These are phyloP conservation scores for Chrysomela aeneicollis DNA, from an alignment of 2,888 invertebrate genomes.

Conservation along the genomic window DNA sequence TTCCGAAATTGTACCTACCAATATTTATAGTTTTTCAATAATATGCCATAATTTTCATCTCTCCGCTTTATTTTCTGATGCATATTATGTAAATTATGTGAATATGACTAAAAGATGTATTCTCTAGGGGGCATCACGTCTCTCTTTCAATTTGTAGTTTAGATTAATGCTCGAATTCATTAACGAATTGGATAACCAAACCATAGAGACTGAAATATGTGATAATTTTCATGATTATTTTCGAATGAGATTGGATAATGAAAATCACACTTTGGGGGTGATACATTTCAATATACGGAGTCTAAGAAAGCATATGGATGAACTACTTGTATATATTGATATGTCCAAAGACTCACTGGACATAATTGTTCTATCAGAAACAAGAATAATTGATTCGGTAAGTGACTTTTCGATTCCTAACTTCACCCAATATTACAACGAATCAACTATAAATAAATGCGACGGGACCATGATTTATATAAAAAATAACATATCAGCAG, in stretches of 20 bases:
- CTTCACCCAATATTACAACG: slow-evolving; percentile 10
- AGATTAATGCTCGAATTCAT: too few species aligned
- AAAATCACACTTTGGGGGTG: slow-evolving; percentile 5
- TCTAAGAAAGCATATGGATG: slow-evolving; percentile 11
- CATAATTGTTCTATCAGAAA: slow-evolving; percentile 19
- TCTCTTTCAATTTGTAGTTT: too few species aligned
- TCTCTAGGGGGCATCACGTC: background rate
- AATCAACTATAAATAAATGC: too few species aligned
- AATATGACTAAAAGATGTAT: background rate
- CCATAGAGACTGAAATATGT: too few species aligned
- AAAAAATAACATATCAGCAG: slow-evolving; percentile 15
- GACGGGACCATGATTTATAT: too few species aligned
- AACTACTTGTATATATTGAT: slow-evolving; percentile 17
- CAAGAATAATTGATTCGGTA: slow-evolving; percentile 15
- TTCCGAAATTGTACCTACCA: too few species aligned
- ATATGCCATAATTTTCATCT: too few species aligned
- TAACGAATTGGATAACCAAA: too few species aligned
- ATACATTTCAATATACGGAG: slow-evolving; percentile 19
- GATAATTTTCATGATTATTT: slow-evolving; percentile 2
- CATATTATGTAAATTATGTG: too few species aligned
- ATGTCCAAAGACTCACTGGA: background rate
- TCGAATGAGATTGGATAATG: background rate
- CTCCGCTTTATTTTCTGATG: too few species aligned
- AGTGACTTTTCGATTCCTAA: slow-evolving; percentile 17
- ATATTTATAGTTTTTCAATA: too few species aligned